A percentile compares a stretch with the other conserved stretches of the same genome.
phyloP scores from a whole-genome alignment of 2,797 vertebrate genomes.

The Phylloscopus collybita region DNA sequence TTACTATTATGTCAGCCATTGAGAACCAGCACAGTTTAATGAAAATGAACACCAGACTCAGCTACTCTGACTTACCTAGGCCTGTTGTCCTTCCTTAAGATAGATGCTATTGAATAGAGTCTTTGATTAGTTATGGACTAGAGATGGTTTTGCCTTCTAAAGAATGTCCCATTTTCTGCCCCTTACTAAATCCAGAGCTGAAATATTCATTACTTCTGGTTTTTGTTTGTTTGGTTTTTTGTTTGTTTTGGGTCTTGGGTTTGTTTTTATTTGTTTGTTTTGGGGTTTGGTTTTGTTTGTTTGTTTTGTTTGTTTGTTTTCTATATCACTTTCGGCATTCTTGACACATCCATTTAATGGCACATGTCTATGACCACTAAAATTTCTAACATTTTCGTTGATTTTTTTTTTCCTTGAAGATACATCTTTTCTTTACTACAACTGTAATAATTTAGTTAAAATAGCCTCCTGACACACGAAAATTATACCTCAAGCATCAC shows the following conservation, averaged over 20 bases:
- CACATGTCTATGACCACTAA: not conserved
- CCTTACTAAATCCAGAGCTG: not conserved
- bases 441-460: not conserved
- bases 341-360: not conserved
- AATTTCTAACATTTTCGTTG: not conserved
- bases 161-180: not conserved
- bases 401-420: not conserved
- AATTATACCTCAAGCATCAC: not conserved
- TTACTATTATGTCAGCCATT: not conserved
- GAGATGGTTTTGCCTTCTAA: not conserved
- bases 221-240: not conserved
- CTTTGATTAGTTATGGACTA: conserved; percentile 4
- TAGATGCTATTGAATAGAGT: not conserved
- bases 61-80: conserved; percentile 15
- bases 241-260: too few relatives aligned
- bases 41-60: not conserved
- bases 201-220: not conserved
- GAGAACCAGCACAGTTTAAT: not conserved
- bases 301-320: too few relatives aligned
- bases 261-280: not conserved
- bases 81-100: not conserved
- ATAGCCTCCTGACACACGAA: not conserved
- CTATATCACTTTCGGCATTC: not conserved
- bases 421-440: not conserved
- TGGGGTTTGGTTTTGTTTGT: too few relatives aligned